phyloP scores from a whole-genome alignment of 1,140 invertebrate species.

The Drosophila pandora region DNA sequence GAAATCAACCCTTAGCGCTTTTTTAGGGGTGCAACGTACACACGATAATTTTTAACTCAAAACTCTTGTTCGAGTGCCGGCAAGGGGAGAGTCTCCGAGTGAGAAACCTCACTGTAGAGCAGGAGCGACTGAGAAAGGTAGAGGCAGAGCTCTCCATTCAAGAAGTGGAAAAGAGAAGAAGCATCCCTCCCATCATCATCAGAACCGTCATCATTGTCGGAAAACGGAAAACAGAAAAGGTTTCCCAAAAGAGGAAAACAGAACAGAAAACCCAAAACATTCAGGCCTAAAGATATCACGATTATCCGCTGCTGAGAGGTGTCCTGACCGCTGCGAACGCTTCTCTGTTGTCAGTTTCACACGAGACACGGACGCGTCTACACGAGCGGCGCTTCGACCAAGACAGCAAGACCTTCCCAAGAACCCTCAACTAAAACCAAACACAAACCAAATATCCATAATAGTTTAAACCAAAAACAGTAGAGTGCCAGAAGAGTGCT shows the following conservation, averaged over 20 bases:
- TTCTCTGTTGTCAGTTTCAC: conserved; percentile 73
- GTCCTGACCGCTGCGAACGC: conserved; percentile 63
- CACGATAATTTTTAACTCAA: conserved; percentile 66
- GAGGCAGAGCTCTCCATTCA: neutral
- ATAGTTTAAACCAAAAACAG: neutral
- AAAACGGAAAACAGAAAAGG: conserved; percentile 4
- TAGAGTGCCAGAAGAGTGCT: conserved; percentile 13
- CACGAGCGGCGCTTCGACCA: conserved; percentile 54
- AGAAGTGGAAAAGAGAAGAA: conserved; percentile 28
- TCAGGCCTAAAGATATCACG: conserved; percentile 56
- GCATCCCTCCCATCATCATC: conserved; percentile 43
- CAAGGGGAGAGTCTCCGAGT: conserved; percentile 35
- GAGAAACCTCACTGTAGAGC: neutral
- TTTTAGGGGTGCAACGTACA: conserved; percentile 66
- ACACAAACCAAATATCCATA: conserved; percentile 6
- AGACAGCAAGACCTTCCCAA: conserved; percentile 9
- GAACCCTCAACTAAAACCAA: neutral
- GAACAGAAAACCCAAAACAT: conserved; percentile 23
- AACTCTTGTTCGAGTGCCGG: conserved; percentile 64
- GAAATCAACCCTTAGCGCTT: conserved; percentile 34
- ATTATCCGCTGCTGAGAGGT: conserved; percentile 63
- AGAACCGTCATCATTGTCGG: conserved; percentile 24
- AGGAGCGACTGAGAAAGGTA: conserved; percentile 7
- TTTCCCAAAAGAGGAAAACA: neutral
- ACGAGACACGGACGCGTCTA: conserved; percentile 81